Evolutionary conservation across 2,797 vertebrate species (phyloP), one percentile per base, ranked within the genome.

Genomic region (Halcyon leucocephala): DNA sequence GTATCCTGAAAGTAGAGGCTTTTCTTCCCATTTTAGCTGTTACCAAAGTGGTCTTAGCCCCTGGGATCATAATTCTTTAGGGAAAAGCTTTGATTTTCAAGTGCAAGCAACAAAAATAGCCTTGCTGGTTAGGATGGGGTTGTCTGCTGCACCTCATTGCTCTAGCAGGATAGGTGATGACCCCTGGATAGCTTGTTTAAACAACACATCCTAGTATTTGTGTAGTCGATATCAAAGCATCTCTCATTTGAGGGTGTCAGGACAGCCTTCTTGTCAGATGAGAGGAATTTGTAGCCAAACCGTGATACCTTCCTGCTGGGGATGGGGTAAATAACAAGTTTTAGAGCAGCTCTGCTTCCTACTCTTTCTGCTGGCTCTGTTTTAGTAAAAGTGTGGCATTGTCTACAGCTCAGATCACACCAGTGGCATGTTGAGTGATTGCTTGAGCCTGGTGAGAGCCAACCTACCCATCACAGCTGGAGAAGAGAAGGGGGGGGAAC

Each of bases 31-130:
- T 65, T 26, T 41, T 41, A 26, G 41, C 42, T 74, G 14, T 28
- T 91, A 18, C 66, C 31, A 29, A 49, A 69, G 60, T 82, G 51
- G 4, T 48, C n/a, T 51, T 85, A 35, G 55, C 51, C 64, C 35
- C 18, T 72, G 44, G 72, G 35, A 54, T 71, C 44, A 46, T 33
- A 9, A 46, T 19, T 72, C 89, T 91, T 87, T 49, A 66, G 65
- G 42, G 69, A 76, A 58, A 58, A 84, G 58, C 90, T 96, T 94
- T 93, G 93, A 76, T 90, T 90, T 33, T 42, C 17, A 37, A 80
- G 70, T 19, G 2, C 12, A 86, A 86, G 42, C 70, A 89, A 62
- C 42, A 86, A 87, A 91, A 93, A 84, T 57, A 82, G 39, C 64
- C 14, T 48, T 69, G 48, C 57, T 88, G 10, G 2, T 60, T 66